phyloP scores from a whole-genome alignment of 2,113 vertebrate species.

The Kryptolebias marmoratus region DNA sequence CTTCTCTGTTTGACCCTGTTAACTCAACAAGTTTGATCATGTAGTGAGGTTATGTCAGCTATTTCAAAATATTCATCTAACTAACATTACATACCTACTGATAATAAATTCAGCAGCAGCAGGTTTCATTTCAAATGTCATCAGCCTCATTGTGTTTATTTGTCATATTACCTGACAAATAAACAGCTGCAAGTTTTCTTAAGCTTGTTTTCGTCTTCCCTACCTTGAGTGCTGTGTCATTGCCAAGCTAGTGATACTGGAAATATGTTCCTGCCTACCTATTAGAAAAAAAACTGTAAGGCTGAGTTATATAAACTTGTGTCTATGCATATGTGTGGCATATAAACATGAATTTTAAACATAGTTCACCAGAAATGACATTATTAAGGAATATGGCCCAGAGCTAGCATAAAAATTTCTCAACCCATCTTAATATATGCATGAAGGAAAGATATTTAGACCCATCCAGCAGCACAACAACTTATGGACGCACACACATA shows the following conservation, averaged over 20 bases:
- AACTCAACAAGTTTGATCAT: too few relatives aligned
- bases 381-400: slow-evolving; percentile 30
- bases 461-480: neutral
- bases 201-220: neutral
- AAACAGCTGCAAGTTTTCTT: neutral
- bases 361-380: slow-evolving; percentile 15
- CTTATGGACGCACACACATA: slow-evolving; percentile 1
- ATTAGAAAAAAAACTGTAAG: slow-evolving; percentile 18
- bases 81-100: neutral
- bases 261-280: neutral
- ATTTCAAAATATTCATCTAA: too few relatives aligned
- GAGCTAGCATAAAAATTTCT: slow-evolving; percentile 14
- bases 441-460: slow-evolving; percentile 5
- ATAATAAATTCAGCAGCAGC: neutral
- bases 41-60: too few relatives aligned
- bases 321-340: slow-evolving; percentile 9
- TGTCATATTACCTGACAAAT: neutral
- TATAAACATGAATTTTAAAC: slow-evolving; percentile 26
- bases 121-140: neutral
- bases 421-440: slow-evolving; percentile 18
- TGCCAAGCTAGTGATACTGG: neutral
- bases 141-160: neutral
- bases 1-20: too few relatives aligned
- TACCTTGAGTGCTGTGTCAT: neutral
- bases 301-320: neutral